Percentiles rank a stretch among this genome's conserved stretches.
Conservation (phyloP, 2,888 invertebrate genomes). For the Trichogramma dendrolimi region DNA sequence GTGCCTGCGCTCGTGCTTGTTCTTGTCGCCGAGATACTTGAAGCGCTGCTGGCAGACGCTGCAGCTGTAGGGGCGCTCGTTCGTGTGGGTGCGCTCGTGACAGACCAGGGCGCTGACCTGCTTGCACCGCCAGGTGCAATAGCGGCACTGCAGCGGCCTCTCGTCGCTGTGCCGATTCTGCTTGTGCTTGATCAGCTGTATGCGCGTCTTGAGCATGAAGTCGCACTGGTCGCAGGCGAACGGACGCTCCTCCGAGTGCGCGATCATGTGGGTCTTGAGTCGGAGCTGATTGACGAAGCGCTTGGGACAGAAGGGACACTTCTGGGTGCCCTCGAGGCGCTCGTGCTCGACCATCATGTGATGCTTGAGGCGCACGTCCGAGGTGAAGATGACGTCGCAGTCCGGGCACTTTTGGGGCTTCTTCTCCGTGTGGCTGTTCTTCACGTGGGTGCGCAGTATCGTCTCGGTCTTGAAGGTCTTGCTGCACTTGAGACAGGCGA, state of each 20-base stretch:
- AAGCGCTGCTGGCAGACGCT: slow-evolving; percentile 48
- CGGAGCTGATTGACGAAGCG: slow-evolving; percentile 48
- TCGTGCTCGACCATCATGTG: slow-evolving; percentile 50
- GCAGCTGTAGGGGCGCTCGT: slow-evolving; percentile 49
- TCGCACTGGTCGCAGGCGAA: slow-evolving; percentile 47
- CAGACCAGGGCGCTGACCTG: slow-evolving; percentile 51
- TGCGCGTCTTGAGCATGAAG: slow-evolving; percentile 49
- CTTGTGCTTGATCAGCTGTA: slow-evolving; percentile 49
- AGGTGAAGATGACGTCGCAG: slow-evolving; percentile 45
- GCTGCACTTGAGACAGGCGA: slow-evolving; percentile 45
- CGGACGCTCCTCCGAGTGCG: slow-evolving; percentile 49
- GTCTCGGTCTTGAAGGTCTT: slow-evolving; percentile 51
- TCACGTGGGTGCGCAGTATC: slow-evolving; percentile 49
- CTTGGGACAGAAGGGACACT: slow-evolving; percentile 48
- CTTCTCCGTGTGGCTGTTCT: slow-evolving; percentile 48
- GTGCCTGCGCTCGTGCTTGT: slow-evolving; percentile 49
- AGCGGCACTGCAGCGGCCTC: slow-evolving; percentile 46
- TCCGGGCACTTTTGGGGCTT: slow-evolving; percentile 48
- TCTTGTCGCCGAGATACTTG: slow-evolving; percentile 50
- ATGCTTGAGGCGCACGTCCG: slow-evolving; percentile 47
- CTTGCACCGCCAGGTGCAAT: slow-evolving; percentile 49
- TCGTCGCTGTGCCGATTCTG: slow-evolving; percentile 50
- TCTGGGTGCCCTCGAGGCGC: slow-evolving; percentile 45
- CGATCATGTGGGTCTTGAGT: slow-evolving; percentile 50
- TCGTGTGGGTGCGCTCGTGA: slow-evolving; percentile 50